Conservation (phyloP, 2,113 vertebrate species). For the Osmerus mordax region DNA sequence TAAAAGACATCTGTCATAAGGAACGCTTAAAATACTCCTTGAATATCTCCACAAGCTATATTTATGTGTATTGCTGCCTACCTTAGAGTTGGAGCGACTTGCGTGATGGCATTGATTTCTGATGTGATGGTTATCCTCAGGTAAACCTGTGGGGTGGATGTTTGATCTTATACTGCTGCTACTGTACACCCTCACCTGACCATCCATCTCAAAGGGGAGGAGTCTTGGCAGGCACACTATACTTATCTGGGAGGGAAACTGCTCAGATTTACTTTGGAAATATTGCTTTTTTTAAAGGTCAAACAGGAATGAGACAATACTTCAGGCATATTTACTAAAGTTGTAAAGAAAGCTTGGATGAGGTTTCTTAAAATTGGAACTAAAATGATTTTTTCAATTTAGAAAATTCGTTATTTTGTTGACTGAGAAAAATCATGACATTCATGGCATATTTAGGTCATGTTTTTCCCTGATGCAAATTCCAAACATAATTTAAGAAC, state of each 20-base stretch:
- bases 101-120: constrained; percentile 29
- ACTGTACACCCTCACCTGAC: not conserved
- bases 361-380: not conserved
- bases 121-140: constrained; percentile 12
- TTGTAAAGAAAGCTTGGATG: not conserved
- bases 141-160: constrained; percentile 21
- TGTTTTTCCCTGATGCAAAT: too few relatives aligned
- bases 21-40: not conserved
- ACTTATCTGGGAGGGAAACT: not conserved
- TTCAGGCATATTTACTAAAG: not conserved
- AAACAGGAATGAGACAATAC: not conserved
- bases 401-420: not conserved
- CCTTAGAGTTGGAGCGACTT: constrained; percentile 30
- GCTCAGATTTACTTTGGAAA: not conserved
- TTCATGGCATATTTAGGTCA: too few relatives aligned
- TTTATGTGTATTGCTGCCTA: constrained; percentile 14
- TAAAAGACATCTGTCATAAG: not conserved
- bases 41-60: not conserved
- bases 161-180: constrained; percentile 36
- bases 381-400: not conserved
- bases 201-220: constrained; percentile 35
- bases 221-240: constrained; percentile 13
- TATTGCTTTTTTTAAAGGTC: not conserved
- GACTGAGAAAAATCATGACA: too few relatives aligned
- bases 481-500: too few relatives aligned